A percentile compares a stretch with the other conserved stretches of the same genome.
phyloP scores from a whole-genome alignment of 1,140 invertebrate genomes.

The Arctopsyche grandis region DNA sequence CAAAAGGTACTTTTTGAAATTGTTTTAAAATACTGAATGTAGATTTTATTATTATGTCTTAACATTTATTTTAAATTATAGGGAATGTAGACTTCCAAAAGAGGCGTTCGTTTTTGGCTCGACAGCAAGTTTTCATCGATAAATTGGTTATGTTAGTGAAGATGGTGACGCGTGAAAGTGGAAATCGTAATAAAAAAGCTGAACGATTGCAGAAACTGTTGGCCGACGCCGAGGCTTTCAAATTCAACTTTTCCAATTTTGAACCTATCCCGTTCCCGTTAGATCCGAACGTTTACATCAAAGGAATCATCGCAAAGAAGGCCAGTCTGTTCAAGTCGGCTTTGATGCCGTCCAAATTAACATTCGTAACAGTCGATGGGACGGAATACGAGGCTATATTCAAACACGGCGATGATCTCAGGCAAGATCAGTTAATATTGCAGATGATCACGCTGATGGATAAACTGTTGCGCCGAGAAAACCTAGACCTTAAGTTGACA shows the following conservation, averaged over 20 bases:
- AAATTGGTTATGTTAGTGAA: constrained; percentile 92
- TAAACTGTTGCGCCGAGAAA: constrained; percentile 90
- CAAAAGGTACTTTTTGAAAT: constrained; percentile 63
- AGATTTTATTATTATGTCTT: background rate
- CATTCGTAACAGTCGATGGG: constrained; percentile 85
- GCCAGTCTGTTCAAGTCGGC: constrained; percentile 96
- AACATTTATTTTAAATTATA: constrained; percentile 52
- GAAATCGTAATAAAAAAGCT: constrained; percentile 91
- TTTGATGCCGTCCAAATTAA: constrained; percentile 96
- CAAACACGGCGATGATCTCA: constrained; percentile 98
- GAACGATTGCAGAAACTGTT: constrained; percentile 87
- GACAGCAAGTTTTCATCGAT: constrained; percentile 92
- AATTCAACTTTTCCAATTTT: constrained; percentile 91
- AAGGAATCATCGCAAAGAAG: constrained; percentile 88
- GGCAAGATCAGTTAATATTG: constrained; percentile 97
- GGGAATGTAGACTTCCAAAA: constrained; percentile 77
- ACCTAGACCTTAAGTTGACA: constrained; percentile 94
- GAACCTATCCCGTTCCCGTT: constrained; percentile 94
- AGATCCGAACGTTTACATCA: constrained; percentile 91
- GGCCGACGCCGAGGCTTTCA: constrained; percentile 82
- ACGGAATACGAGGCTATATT: constrained; percentile 97
- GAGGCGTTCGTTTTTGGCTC: constrained; percentile 75
- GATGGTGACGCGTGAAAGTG: constrained; percentile 89
- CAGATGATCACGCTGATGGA: constrained; percentile 99
- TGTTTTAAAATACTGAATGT: background rate